phyloP scores from a whole-genome alignment of 2,888 invertebrate species.

The Poecilobothrus nobilitatus region DNA sequence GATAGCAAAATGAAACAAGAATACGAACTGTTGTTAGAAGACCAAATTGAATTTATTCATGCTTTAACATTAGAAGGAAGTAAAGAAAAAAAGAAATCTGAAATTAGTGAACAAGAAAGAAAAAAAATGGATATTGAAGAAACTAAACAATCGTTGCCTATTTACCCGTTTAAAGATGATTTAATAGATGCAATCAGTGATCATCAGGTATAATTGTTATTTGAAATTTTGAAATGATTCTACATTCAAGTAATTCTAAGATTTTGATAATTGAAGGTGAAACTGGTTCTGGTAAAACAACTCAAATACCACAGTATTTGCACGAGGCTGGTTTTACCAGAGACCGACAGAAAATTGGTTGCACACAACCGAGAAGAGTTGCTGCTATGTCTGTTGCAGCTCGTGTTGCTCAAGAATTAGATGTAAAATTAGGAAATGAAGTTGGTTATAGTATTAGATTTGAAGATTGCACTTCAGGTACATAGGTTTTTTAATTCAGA shows the following conservation, averaged over 20 bases:
- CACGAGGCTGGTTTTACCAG: conserved; percentile 85
- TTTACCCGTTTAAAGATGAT: conserved; percentile 83
- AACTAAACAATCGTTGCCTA: conserved; percentile 85
- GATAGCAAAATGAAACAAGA: conserved; percentile 67
- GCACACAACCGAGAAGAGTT: conserved; percentile 94
- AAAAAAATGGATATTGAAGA: conserved; percentile 79
- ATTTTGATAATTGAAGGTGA: conserved; percentile 95
- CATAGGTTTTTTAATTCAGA: background rate
- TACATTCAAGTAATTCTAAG: conserved; percentile 33
- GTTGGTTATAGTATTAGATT: conserved; percentile 90
- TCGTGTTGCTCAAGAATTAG: conserved; percentile 96
- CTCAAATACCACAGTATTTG: conserved; percentile 96
- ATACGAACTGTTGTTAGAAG: conserved; percentile 88
- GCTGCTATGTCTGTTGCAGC: conserved; percentile 99
- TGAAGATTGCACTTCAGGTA: conserved; percentile 89
- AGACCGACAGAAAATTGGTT: conserved; percentile 84
- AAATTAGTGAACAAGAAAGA: conserved; percentile 59
- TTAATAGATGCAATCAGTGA: conserved; percentile 84
- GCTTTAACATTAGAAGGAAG: conserved; percentile 71
- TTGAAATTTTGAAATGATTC: background rate
- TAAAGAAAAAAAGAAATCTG: conserved; percentile 46
- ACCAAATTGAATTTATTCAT: conserved; percentile 97
- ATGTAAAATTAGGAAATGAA: conserved; percentile 88
- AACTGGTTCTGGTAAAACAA: conserved; percentile 98
- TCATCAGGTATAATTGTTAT: conserved; percentile 55